Evolutionary conservation across 2,888 invertebrate species (phyloP).

Genomic region (Ametastegia equiseti): DNA sequence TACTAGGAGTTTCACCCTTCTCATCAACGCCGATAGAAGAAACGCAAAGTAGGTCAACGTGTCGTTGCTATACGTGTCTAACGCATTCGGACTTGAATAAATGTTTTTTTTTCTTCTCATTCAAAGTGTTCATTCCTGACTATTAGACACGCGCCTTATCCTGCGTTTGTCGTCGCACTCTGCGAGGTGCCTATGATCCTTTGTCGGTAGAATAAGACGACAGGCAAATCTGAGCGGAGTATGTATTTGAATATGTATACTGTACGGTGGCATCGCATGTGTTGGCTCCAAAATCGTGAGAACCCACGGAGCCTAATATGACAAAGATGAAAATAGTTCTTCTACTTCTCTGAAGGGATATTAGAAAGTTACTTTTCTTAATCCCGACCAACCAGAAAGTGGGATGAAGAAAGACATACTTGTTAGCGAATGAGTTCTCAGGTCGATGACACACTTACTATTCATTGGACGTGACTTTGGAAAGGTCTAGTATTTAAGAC

Average conservation of each 20-base stretch:
- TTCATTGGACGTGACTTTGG: slow-evolving; percentile 62
- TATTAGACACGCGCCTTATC: slow-evolving; percentile 14
- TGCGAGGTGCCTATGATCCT: neutral
- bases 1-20: slow-evolving; percentile 36
- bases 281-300: neutral
- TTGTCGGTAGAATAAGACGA: slow-evolving; percentile 40
- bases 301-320: neutral
- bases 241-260: slow-evolving; percentile 1
- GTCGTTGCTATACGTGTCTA: slow-evolving; percentile 21
- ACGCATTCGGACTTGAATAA: neutral
- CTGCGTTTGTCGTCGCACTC: neutral
- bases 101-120: neutral
- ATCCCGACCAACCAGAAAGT: slow-evolving; percentile 56
- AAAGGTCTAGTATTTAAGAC: slow-evolving; percentile 68
- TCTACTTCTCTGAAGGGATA: neutral
- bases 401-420: slow-evolving; percentile 60
- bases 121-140: slow-evolving; percentile 18
- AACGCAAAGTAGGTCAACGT: slow-evolving; percentile 37
- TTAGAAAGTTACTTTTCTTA: slow-evolving; percentile 24
- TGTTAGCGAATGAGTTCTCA: slow-evolving; percentile 61
- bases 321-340: slow-evolving; percentile 1
- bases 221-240: neutral
- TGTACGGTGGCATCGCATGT: neutral
- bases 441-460: slow-evolving; percentile 62
- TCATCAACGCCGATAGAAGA: neutral